A percentile compares a stretch with the other conserved stretches of the same genome.
Evolutionary conservation across 2,113 vertebrate genomes (phyloP).

Genomic region (Euleptes europaea): DNA sequence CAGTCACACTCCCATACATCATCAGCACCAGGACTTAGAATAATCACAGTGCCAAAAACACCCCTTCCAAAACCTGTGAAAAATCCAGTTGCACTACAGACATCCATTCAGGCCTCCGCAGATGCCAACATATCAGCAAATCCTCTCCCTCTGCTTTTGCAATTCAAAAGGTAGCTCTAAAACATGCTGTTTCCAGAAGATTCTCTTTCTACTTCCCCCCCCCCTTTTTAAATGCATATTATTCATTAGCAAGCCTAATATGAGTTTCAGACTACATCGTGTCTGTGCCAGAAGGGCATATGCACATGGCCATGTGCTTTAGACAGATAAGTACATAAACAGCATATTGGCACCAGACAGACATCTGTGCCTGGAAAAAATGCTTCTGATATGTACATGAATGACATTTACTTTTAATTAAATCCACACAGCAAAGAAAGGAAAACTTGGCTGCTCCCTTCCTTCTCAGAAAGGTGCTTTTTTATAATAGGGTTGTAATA

Average conservation of each 20-base stretch:
- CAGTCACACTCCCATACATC: constrained; percentile 77
- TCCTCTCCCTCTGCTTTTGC: constrained; percentile 72
- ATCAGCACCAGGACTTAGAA: constrained; percentile 78
- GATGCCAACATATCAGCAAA: constrained; percentile 70
- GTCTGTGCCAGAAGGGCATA: constrained; percentile 80
- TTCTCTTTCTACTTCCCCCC: constrained; percentile 68
- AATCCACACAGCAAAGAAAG: constrained; percentile 70
- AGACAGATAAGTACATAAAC: constrained; percentile 79
- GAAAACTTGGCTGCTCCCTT: constrained; percentile 65
- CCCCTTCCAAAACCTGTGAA: constrained; percentile 69
- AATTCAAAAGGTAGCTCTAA: constrained; percentile 75
- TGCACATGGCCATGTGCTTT: constrained; percentile 77
- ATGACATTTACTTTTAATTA: constrained; percentile 75
- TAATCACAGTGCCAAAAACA: constrained; percentile 74
- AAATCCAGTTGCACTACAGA: constrained; percentile 65
- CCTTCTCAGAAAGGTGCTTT: constrained; percentile 64
- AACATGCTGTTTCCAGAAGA: constrained; percentile 69
- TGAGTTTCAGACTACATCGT: constrained; percentile 64
- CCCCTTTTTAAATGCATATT: constrained; percentile 73
- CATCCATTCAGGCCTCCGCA: constrained; percentile 66
- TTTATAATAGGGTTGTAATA: constrained; percentile 11
- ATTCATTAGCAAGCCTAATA: constrained; percentile 76
- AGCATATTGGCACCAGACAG: constrained; percentile 76
- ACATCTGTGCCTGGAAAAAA: constrained; percentile 72
- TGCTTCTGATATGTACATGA: constrained; percentile 72